Evolutionary conservation across 2,888 invertebrate species (phyloP), one percentile per base, ranked within the genome.

Genomic region (Polydrusus pterygomalis): DNA sequence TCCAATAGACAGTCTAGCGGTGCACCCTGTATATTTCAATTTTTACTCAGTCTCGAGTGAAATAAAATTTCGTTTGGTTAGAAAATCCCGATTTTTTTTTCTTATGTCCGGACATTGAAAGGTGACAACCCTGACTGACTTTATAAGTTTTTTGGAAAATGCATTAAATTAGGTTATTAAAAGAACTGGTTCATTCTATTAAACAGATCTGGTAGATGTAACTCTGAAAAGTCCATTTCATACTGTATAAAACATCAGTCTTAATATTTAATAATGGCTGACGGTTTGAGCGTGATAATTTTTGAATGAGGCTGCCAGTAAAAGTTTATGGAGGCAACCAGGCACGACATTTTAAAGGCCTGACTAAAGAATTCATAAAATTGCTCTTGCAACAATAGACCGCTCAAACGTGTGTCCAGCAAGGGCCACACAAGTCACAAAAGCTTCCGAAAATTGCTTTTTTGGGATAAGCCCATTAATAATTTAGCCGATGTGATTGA

Each of bases 251-350:
- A 71, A 75, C 77, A 77, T 77, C 71, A 74, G 18, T 75, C 71
- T 77, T 75, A 77, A 77, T 77, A 77, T 77, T 77, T 77, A 77
- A 77, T 77, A 74, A 77, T 63, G 74, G 43, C 64, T 74, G 77
- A 72, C 77, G 77, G 77, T 75, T 77, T 77, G 51, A 51, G 71
- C 49, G 74, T 75, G 77, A 74, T 77, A 75, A 77, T 77, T 77
- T 77, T 77, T 77, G 77, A 68, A 77, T 77, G 77, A 77, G 77
- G 68, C 71, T 77, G 77, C 77, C 77, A 75, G 77, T 75, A 77
- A 75, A 77, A 77, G 77, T 77, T 77, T 77, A 77, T 77, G 74
- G 74, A 71, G 72, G 77, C 71, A 77, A 74, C 74, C 77, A 77
- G 77, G 62, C 71, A 74, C 69, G 69, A 71, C 71, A 77, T 74